phyloP scores from a whole-genome alignment of 2,797 vertebrate genomes.

The Sylvilagus floridanus region DNA sequence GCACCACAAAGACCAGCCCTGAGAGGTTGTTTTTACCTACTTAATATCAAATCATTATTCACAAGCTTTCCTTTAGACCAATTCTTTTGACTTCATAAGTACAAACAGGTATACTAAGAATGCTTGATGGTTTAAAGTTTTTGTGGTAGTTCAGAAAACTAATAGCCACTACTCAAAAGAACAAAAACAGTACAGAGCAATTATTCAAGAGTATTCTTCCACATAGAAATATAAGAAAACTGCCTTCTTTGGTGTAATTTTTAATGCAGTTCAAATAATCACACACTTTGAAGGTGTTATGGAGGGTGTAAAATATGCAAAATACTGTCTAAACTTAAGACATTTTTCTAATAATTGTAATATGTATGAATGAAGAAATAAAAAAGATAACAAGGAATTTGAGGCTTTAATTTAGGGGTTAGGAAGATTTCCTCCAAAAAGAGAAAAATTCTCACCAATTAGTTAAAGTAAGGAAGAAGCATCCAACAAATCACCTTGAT shows the following conservation, averaged over 20 bases:
- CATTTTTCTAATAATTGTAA: background rate
- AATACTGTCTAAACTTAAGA: constrained; percentile 6
- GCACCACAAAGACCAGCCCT: no score
- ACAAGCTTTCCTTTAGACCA: background rate
- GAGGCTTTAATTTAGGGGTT: background rate
- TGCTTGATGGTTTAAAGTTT: background rate
- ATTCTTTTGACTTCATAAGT: constrained; percentile 35
- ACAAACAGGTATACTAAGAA: background rate
- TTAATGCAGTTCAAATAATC: constrained; percentile 24
- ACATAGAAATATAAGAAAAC: background rate
- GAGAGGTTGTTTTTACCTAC: background rate
- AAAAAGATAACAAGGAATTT: constrained; percentile 1
- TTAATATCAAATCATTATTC: constrained; percentile 11
- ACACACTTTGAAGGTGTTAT: background rate
- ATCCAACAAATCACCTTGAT: background rate
- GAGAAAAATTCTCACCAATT: background rate
- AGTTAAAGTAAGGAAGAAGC: constrained; percentile 17
- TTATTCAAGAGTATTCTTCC: background rate
- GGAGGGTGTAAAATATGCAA: background rate
- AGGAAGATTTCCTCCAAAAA: background rate
- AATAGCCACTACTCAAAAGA: background rate
- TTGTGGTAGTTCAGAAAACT: background rate
- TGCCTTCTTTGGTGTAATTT: background rate
- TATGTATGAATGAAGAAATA: background rate
- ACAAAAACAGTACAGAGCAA: background rate